Evolutionary conservation across 2,113 vertebrate genomes (phyloP), one percentile per base, ranked within the genome.

Genomic region (Lagopus leucura): DNA sequence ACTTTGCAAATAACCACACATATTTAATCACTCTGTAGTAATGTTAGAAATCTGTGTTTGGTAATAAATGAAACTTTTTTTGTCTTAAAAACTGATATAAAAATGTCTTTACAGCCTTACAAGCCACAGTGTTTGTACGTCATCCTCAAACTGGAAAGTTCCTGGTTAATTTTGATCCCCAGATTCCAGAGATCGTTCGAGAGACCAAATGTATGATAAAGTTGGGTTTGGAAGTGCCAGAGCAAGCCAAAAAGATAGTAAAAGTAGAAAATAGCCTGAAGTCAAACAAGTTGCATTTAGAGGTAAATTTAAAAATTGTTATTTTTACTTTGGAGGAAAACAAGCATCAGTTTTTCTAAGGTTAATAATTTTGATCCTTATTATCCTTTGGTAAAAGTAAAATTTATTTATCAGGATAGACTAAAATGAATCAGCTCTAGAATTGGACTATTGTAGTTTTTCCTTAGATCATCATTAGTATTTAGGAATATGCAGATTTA

Each of bases 171-270:
- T 98, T 98, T 94, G 98, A 98, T 84, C 97, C 97, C 28, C 98
- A 98, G 50, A 97, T 99, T 88, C 88, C 86, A 73, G 98, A 98
- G 91, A 86, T 98, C 74, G 92, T 98, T 30, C 92, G 82, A 66
- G 98, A 99, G 82, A 97, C 98, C 2, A 98, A 98, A 87, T 98
- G 98, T 89, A 98, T 99, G 98, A 50, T 98, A 48, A 98, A 98
- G 86, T 89, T 98, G 98, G 98, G 96, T 42, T 89, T 99, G 38
- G 97, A 98, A 43, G 96, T 99, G 92, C 98, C 99, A 4, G 97
- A 98, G 28, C 91, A 97, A 91, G 98, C 98, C 60, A 91, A 97
- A 88, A 96, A 50, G 63, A 73, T 99, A 88, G 92, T 98, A 79
- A 97, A 97, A 50, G n/a, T 97, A 81, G 97, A 98, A 97, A 92